A percentile compares a stretch with the other conserved stretches of the same genome.
Conservation (phyloP, 2,888 invertebrate genomes). For the Chrysodeixis includens region DNA sequence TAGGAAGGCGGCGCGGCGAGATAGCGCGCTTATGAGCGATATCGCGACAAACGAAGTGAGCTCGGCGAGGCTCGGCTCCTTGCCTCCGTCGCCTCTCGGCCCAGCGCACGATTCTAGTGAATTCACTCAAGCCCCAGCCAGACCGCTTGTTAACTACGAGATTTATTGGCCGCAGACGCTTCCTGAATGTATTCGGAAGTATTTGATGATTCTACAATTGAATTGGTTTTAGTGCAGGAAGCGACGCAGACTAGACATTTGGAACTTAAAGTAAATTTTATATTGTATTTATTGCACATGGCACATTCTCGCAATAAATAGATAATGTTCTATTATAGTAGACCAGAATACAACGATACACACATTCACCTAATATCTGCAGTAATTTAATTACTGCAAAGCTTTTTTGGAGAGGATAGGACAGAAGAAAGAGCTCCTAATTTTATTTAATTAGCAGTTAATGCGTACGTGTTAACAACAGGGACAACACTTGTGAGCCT, state of each 20-base stretch:
- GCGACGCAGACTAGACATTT: neutral
- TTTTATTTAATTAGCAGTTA: neutral
- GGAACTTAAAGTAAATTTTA: neutral
- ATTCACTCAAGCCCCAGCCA: conserved; percentile 28
- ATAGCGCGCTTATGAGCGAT: conserved; percentile 86
- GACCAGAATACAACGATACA: no score
- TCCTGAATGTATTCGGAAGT: conserved; percentile 47
- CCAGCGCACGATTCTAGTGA: conserved; percentile 36
- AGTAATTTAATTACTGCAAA: neutral
- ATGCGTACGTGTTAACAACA: neutral
- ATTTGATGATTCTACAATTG: conserved; percentile 17
- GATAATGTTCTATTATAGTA: no score
- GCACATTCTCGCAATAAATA: no score
- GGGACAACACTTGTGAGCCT: no score
- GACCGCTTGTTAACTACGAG: conserved; percentile 50
- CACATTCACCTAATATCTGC: neutral
- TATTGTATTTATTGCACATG: no score
- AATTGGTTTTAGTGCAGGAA: conserved; percentile 20
- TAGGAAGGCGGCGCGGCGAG: conserved; percentile 77
- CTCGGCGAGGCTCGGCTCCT: conserved; percentile 42
- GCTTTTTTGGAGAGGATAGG: neutral
- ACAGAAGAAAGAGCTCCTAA: neutral
- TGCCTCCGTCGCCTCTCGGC: conserved; percentile 22
- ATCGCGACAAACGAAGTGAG: conserved; percentile 86
- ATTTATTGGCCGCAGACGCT: conserved; percentile 48